Conservation (phyloP, 2,888 invertebrate species). For the Lasioglossum morio region DNA sequence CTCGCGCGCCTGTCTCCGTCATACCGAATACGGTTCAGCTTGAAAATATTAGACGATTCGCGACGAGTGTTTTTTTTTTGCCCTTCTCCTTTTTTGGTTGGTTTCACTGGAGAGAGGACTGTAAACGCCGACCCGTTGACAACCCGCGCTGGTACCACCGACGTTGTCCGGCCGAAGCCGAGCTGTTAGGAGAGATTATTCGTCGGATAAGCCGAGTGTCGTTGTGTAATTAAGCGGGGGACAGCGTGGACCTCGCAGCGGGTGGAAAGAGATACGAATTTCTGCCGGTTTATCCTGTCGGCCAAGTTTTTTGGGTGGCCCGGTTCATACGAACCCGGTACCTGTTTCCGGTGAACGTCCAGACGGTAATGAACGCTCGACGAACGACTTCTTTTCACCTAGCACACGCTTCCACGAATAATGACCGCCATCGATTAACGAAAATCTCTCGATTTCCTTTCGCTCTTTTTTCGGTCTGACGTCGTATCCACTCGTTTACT, state of each 20-base stretch:
- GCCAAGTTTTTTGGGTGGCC: slow-evolving; percentile 62
- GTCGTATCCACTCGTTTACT: slow-evolving; percentile 22
- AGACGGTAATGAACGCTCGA: slow-evolving; percentile 31
- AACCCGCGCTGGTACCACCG: slow-evolving; percentile 56
- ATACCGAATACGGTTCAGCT: slow-evolving; percentile 45
- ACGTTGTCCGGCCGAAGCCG: slow-evolving; percentile 51
- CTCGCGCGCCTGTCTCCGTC: slow-evolving; percentile 25
- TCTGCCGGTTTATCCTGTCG: slow-evolving; percentile 70
- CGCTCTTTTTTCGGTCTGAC: slow-evolving; percentile 30
- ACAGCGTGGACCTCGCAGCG: slow-evolving; percentile 59
- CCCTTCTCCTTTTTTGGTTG: neutral
- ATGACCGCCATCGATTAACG: slow-evolving; percentile 38
- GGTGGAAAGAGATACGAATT: slow-evolving; percentile 69
- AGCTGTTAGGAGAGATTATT: slow-evolving; percentile 76
- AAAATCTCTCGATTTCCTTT: slow-evolving; percentile 45
- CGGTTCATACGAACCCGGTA: slow-evolving; percentile 52
- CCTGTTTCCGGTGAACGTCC: slow-evolving; percentile 19
- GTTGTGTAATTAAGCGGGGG: slow-evolving; percentile 75
- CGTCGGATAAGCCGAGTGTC: slow-evolving; percentile 74
- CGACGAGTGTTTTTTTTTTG: neutral
- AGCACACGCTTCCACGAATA: slow-evolving; percentile 40
- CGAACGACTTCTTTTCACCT: slow-evolving; percentile 30
- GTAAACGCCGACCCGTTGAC: slow-evolving; percentile 60
- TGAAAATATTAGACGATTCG: slow-evolving; percentile 56
- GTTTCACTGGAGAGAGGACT: slow-evolving; percentile 25